phyloP scores from a whole-genome alignment of 1,140 invertebrate genomes.

The Daktulosphaira vitifoliae region DNA sequence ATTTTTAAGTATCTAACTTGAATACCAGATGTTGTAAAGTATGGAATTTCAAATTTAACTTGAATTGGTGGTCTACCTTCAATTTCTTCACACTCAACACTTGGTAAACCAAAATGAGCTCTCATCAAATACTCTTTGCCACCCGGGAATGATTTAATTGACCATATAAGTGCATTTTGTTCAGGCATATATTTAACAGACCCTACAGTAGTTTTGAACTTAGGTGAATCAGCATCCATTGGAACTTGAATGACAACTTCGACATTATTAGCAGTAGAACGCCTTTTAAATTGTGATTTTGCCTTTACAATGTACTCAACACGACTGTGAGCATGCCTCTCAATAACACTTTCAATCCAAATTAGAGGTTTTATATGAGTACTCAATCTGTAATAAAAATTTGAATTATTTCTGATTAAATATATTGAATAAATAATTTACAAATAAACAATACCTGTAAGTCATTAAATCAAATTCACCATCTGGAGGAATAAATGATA shows the following conservation, averaged over 20 bases:
- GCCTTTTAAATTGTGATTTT: slow-evolving; percentile 95
- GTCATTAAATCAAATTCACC: slow-evolving; percentile 99
- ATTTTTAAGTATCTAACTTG: slow-evolving; percentile 98
- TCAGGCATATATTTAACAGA: slow-evolving; percentile 97
- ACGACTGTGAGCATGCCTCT: slow-evolving; percentile 93
- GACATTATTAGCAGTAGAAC: slow-evolving; percentile 98
- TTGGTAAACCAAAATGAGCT: slow-evolving; percentile 97
- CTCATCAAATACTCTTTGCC: slow-evolving; percentile 99
- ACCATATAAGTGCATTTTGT: slow-evolving; percentile 96
- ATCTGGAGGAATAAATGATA: slow-evolving; percentile 98
- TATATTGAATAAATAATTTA: slow-evolving; percentile 81
- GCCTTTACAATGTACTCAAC: slow-evolving; percentile 99
- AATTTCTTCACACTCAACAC: slow-evolving; percentile 86
- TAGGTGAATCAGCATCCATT: slow-evolving; percentile 94
- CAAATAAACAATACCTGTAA: slow-evolving; percentile 73
- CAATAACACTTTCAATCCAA: slow-evolving; percentile 99
- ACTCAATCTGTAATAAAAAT: slow-evolving; percentile 9
- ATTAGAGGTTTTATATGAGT: slow-evolving; percentile 86
- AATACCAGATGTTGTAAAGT: slow-evolving; percentile 98
- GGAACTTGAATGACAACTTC: slow-evolving; percentile 99
- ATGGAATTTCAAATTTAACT: slow-evolving; percentile 99
- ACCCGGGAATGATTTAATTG: slow-evolving; percentile 98
- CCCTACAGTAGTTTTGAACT: slow-evolving; percentile 97
- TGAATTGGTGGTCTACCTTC: slow-evolving; percentile 98
- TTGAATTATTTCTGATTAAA: not conserved